Evolutionary conservation across 2,113 vertebrate species (phyloP).

Genomic region (Prionailurus bengalensis): DNA sequence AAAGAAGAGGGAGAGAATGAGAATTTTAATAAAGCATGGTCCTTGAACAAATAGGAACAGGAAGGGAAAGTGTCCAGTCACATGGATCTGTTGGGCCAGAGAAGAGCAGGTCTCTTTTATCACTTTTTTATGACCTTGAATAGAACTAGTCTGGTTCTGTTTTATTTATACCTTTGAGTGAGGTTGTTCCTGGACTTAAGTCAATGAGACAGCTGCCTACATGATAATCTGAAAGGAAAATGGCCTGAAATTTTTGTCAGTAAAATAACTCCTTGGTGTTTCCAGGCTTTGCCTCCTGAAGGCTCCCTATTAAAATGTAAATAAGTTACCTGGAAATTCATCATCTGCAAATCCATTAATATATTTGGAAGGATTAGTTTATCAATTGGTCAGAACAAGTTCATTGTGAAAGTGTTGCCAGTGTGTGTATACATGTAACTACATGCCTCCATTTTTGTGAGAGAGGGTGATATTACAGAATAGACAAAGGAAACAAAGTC

Average conservation of each 20-base stretch:
- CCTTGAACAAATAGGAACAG: neutral
- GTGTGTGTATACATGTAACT: neutral
- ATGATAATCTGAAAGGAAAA: slow-evolving; percentile 2
- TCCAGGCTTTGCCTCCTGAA: neutral
- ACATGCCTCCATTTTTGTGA: neutral
- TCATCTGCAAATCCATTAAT: slow-evolving; percentile 39
- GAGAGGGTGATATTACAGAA: neutral
- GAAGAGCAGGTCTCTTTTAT: neutral
- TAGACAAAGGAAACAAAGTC: neutral
- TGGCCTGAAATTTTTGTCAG: slow-evolving; percentile 16
- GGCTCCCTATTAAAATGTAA: slow-evolving; percentile 58
- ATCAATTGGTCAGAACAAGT: neutral
- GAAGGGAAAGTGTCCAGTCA: neutral
- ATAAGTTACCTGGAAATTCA: slow-evolving; percentile 54
- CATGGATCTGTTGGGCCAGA: neutral
- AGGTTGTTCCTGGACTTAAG: neutral
- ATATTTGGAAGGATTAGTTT: slow-evolving; percentile 30
- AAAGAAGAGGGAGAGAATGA: neutral
- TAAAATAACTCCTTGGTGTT: neutral
- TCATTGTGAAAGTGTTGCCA: neutral
- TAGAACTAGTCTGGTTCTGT: neutral
- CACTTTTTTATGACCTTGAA: neutral
- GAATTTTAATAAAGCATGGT: neutral
- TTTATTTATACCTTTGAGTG: slow-evolving; percentile 7
- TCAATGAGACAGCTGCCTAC: slow-evolving; percentile 11